Evolutionary conservation across 2,797 vertebrate genomes (phyloP).

Genomic region (Hypotaenidia okinawae): DNA sequence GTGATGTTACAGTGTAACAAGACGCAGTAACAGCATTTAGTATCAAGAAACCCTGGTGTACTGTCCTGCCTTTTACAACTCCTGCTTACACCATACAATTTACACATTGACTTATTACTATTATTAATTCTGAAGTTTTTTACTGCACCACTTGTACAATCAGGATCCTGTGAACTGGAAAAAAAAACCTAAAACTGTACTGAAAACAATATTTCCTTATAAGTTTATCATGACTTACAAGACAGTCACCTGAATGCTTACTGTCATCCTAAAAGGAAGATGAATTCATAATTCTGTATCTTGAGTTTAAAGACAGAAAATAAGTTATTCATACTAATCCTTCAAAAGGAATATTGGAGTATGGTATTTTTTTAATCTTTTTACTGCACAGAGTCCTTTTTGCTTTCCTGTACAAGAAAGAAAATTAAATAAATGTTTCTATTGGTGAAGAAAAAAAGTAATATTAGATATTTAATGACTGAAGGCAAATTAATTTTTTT

Average conservation of each 20-base stretch:
- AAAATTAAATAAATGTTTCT: background rate
- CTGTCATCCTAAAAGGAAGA: background rate
- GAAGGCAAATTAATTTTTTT: background rate
- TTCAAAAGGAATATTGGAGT: background rate
- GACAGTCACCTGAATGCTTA: background rate
- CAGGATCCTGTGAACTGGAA: slow-evolving; percentile 19
- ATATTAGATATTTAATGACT: background rate
- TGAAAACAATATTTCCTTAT: background rate
- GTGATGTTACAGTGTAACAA: background rate
- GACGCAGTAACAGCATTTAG: background rate
- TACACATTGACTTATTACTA: background rate
- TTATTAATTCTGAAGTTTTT: background rate
- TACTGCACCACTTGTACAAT: slow-evolving; percentile 12
- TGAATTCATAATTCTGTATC: background rate
- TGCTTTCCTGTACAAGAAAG: background rate
- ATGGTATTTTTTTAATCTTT: background rate
- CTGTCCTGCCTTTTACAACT: background rate
- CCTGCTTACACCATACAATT: background rate
- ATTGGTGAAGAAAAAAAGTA: background rate
- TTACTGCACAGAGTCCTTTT: background rate
- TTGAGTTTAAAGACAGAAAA: background rate
- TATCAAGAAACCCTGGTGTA: background rate
- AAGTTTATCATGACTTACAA: background rate
- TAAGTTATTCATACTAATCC: background rate
- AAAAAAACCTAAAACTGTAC: slow-evolving; percentile 35